A percentile compares a stretch with the other conserved stretches of the same genome.
These are phyloP conservation scores for Talpa occidentalis DNA, from an alignment of 2,113 vertebrate species.

Conservation along the genomic window DNA sequence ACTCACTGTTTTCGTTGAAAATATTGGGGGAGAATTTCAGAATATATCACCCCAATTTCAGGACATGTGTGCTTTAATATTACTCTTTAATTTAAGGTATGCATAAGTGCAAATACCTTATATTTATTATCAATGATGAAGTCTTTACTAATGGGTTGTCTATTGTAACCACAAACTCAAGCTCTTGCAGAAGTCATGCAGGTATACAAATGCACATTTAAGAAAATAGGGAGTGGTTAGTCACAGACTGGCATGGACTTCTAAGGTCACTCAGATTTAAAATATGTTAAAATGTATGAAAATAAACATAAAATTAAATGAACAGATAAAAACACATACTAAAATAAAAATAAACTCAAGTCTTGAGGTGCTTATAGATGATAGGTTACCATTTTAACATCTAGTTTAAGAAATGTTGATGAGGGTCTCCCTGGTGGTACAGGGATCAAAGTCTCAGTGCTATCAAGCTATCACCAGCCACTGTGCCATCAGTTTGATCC, in stretches of 20 bases:
- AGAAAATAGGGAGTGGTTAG: background rate
- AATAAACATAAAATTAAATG: background rate
- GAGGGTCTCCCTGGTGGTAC: background rate
- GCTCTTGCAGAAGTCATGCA: background rate
- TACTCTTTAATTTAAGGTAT: background rate
- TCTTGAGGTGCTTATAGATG: background rate
- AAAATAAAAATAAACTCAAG: background rate
- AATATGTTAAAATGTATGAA: background rate
- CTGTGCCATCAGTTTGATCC: too few relatives aligned
- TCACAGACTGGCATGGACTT: background rate
- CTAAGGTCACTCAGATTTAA: background rate
- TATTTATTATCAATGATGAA: background rate
- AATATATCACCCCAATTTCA: background rate
- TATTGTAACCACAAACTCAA: background rate
- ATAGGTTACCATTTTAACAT: background rate
- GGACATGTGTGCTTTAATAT: background rate
- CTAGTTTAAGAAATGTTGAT: background rate
- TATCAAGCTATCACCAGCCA: too few relatives aligned
- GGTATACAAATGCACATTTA: background rate
- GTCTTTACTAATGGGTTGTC: background rate
- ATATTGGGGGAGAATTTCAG: background rate
- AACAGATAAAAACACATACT: background rate
- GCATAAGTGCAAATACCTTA: background rate
- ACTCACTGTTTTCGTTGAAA: background rate
- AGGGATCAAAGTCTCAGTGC: too few relatives aligned